phyloP scores from a whole-genome alignment of 2,113 vertebrate species.

The Catharus bicknelli region DNA sequence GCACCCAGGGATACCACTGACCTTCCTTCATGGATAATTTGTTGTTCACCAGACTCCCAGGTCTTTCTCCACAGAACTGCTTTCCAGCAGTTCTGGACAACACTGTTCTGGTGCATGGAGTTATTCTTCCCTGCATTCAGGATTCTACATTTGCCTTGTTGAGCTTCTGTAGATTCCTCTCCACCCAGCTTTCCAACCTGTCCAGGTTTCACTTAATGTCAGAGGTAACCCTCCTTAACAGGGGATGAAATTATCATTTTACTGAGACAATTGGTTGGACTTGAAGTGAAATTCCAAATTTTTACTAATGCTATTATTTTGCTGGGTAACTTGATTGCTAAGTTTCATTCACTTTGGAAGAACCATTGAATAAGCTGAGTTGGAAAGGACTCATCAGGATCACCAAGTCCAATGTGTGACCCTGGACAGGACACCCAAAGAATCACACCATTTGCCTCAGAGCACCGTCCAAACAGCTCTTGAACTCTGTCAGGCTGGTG shows the following conservation, averaged over 20 bases:
- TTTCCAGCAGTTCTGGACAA: neutral
- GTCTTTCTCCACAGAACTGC: neutral
- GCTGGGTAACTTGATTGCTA: neutral
- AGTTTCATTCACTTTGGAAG: neutral
- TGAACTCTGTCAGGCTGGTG: neutral
- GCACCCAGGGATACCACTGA: no score
- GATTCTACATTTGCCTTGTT: neutral
- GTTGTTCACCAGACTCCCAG: neutral
- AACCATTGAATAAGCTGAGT: neutral
- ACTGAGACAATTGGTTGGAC: neutral
- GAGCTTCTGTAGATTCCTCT: neutral
- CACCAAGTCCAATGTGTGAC: neutral
- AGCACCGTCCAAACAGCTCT: neutral
- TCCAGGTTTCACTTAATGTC: neutral
- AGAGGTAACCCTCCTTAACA: neutral
- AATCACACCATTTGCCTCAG: neutral
- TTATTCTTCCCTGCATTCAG: neutral
- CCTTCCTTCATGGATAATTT: neutral
- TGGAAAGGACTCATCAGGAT: neutral
- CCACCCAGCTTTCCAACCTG: neutral
- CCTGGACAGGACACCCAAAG: neutral
- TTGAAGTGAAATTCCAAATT: neutral
- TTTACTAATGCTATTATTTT: neutral
- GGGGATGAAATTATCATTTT: neutral
- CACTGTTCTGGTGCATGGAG: neutral